Evolutionary conservation across 2,888 invertebrate genomes (phyloP).

Genomic region (Epirrhoe tristata): DNA sequence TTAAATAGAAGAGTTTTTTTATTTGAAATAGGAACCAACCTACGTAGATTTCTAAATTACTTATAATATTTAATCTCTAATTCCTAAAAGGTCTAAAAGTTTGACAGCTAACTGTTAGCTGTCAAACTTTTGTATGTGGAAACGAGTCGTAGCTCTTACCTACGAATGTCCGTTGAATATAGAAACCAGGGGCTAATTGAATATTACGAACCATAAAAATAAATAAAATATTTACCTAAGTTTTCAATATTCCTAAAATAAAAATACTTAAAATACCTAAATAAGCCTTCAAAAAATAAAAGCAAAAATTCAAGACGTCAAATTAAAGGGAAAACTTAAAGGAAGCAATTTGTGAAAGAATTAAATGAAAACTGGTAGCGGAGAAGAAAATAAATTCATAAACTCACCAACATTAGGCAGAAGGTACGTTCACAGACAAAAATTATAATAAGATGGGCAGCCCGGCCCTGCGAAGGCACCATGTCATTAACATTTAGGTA

Average conservation of each 20-base stretch:
- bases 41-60: too few species aligned
- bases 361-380: conserved; percentile 33
- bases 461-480: conserved; percentile 38
- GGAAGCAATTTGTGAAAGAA: conserved; percentile 39
- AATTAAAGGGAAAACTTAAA: conserved; percentile 35
- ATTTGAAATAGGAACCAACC: too few species aligned
- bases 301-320: conserved; percentile 6
- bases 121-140: too few species aligned
- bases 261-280: not conserved
- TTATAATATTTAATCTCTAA: too few species aligned
- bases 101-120: too few species aligned
- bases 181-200: too few species aligned
- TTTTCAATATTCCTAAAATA: not conserved
- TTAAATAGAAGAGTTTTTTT: too few species aligned
- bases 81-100: too few species aligned
- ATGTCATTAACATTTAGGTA: conserved; percentile 47
- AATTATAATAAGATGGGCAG: conserved; percentile 44
- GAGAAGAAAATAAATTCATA: conserved; percentile 44
- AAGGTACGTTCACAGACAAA: conserved; percentile 45
- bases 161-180: too few species aligned
- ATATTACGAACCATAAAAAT: too few species aligned
- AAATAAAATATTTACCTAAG: not conserved
- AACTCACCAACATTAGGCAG: conserved; percentile 43
- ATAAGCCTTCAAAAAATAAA: conserved; percentile 4
- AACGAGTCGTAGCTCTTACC: too few species aligned